Percentiles rank a stretch among this genome's conserved stretches.
These are phyloP conservation scores for Lagocephalus sceleratus DNA, from an alignment of 2,797 vertebrate genomes.

Conservation along the genomic window DNA sequence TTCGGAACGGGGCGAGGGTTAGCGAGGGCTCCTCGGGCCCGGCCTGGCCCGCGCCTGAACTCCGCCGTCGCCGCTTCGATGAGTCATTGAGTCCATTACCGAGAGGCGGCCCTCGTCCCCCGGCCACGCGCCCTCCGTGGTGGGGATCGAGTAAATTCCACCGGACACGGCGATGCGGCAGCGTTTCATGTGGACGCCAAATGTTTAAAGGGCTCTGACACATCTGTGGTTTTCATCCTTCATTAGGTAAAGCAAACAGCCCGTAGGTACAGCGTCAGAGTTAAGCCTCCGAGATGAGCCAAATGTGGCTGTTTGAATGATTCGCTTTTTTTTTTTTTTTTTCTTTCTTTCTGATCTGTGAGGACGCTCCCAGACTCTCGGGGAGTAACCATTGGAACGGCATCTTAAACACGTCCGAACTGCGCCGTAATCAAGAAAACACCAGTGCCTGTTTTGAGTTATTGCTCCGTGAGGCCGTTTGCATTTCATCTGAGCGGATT, in stretches of 20 bases:
- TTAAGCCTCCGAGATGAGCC: slow-evolving; percentile 26
- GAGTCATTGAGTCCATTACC: slow-evolving; percentile 51
- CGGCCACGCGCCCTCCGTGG: slow-evolving; percentile 43
- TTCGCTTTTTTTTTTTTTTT: slow-evolving; percentile 43
- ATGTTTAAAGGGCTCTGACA: slow-evolving; percentile 44
- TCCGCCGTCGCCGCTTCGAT: slow-evolving; percentile 32
- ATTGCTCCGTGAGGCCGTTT: too few species aligned
- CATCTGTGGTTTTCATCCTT: slow-evolving; percentile 55
- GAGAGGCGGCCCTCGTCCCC: slow-evolving; percentile 47
- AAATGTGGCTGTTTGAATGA: slow-evolving; percentile 39
- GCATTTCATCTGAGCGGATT: too few species aligned
- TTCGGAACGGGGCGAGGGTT: too few species aligned
- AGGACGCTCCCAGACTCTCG: too few species aligned
- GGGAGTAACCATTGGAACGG: too few species aligned
- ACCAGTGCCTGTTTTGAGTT: too few species aligned
- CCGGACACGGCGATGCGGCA: slow-evolving; percentile 21
- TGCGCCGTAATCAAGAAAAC: too few species aligned
- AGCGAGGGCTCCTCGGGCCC: too few species aligned
- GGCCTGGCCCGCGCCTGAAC: too few species aligned
- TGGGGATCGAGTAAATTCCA: slow-evolving; percentile 14
- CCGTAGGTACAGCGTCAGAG: slow-evolving; percentile 24
- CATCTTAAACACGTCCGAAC: too few species aligned
- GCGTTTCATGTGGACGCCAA: slow-evolving; percentile 22
- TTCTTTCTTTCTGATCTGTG: too few species aligned
- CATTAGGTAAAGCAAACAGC: slow-evolving; percentile 54